These are phyloP conservation scores for Drosophila mimetica DNA, from an alignment of 2,888 invertebrate species.

Conservation along the genomic window DNA sequence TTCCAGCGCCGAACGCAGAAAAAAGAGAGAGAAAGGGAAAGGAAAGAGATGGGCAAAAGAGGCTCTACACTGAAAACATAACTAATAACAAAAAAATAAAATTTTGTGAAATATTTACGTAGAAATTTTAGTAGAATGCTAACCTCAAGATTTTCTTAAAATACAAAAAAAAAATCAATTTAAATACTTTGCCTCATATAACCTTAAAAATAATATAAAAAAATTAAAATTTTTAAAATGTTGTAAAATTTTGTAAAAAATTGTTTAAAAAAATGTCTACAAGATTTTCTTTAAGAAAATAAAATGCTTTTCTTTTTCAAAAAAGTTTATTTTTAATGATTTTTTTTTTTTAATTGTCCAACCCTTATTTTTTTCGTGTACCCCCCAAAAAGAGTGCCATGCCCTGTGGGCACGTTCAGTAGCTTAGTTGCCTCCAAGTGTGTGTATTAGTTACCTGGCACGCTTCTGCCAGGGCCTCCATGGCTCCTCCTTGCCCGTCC, in stretches of 20 bases:
- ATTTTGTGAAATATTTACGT: not conserved
- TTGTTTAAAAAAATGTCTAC: no score
- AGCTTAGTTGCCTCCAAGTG: conserved; percentile 58
- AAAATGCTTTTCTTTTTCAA: no score
- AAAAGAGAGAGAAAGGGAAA: conserved; percentile 12
- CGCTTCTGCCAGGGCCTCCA: conserved; percentile 58
- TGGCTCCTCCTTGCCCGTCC: not conserved
- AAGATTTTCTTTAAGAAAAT: no score
- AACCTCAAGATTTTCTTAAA: no score
- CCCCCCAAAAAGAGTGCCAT: conserved; percentile 8
- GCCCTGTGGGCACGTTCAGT: conserved; percentile 63
- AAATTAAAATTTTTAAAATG: no score
- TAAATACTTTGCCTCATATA: no score
- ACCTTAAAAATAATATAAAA: no score
- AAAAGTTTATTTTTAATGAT: not conserved
- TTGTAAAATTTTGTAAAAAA: no score
- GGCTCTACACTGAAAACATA: conserved; percentile 2
- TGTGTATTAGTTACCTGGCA: conserved; percentile 76
- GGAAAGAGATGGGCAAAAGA: conserved; percentile 4
- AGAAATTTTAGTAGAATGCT: no score
- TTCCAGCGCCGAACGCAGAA: conserved; percentile 40
- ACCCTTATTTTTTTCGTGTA: not conserved
- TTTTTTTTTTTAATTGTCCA: not conserved
- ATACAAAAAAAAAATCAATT: no score
- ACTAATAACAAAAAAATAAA: not conserved